Base-by-base conservation (phyloP, 2,113 vertebrate species). In the Sinocyclocheilus grahami region DNA sequence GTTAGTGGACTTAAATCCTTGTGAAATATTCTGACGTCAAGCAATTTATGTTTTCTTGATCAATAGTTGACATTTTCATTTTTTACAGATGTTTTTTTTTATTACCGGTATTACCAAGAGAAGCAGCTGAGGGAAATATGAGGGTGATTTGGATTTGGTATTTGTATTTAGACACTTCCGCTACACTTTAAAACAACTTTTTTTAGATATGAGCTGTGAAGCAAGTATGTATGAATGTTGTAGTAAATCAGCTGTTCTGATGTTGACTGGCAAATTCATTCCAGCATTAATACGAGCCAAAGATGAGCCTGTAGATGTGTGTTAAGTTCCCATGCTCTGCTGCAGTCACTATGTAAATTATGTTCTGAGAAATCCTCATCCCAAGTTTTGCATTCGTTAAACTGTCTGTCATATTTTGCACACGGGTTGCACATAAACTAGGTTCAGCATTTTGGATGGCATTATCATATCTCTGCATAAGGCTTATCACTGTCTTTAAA, bases 381-480 rank as follows among this genome's bases (percentile, higher is more conserved):
- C 24, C 16, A 69, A 51, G 63, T 69, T 82, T 82, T 82, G 80
- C 62, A 82, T 82, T 82, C 33, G 63, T 69, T 82, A 53, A 69
- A 82, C 58, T 5, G 46, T 69, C 63, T 51, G 81, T 65, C 63
- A 51, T 37, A n/a, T 82, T 69, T 82, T 55, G 46, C 60, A 37
- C 77, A 58, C 60, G 48, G 53, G 53, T 82, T 67, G 39, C 39
- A 22, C 77, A 37, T 60, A 60, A 79, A 39, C 60, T 39, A 14
- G 30, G 37, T 80, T 27, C 8, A 48, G 39, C 42, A 20, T 48
- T 80, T 18, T 9, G 55, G 37, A 80, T 24, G 58, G 37, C 13
- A 24, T 42, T 80, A 80, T n/a, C 55, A 63, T 80, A 80, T 63
- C 55, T 80, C 5, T 13, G 53, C 77, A 58, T 3, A 7, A 78